A percentile compares a stretch with the other conserved stretches of the same genome.
Conservation (phyloP, 2,113 vertebrate species). For the Cavia porcellus region DNA sequence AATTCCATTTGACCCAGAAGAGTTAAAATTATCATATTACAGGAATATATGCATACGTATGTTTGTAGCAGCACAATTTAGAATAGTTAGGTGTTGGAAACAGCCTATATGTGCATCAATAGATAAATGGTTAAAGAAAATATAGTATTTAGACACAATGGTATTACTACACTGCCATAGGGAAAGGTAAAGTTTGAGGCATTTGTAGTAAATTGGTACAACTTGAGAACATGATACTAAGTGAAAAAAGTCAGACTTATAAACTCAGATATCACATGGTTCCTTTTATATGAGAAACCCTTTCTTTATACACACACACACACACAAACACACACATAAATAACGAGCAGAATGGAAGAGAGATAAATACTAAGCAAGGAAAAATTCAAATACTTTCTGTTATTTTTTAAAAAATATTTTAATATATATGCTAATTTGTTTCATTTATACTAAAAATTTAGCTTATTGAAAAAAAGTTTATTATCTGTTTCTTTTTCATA, state of each 20-base stretch:
- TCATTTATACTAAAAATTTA: not conserved
- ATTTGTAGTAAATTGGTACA: not conserved
- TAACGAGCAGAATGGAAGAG: not conserved
- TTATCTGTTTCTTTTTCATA: not conserved
- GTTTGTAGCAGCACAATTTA: not conserved
- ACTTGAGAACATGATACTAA: not conserved
- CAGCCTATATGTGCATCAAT: not conserved
- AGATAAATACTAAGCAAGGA: not conserved
- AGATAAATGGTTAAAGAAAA: not conserved
- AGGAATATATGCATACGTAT: not conserved
- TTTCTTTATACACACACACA: not conserved
- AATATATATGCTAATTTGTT: not conserved
- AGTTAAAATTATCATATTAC: not conserved
- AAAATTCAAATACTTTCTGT: not conserved
- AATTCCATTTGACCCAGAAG: not conserved
- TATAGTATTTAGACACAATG: not conserved
- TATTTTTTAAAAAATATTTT: not conserved
- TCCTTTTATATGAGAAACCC: not conserved
- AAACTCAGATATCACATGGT: not conserved
- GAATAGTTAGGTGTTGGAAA: not conserved
- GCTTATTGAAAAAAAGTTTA: not conserved
- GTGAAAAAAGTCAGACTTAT: not conserved
- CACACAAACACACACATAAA: not conserved
- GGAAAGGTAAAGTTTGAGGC: not conserved
- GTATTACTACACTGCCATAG: not conserved